Evolutionary conservation across 2,113 vertebrate genomes (phyloP).

Genomic region (Percopsis transmontana): DNA sequence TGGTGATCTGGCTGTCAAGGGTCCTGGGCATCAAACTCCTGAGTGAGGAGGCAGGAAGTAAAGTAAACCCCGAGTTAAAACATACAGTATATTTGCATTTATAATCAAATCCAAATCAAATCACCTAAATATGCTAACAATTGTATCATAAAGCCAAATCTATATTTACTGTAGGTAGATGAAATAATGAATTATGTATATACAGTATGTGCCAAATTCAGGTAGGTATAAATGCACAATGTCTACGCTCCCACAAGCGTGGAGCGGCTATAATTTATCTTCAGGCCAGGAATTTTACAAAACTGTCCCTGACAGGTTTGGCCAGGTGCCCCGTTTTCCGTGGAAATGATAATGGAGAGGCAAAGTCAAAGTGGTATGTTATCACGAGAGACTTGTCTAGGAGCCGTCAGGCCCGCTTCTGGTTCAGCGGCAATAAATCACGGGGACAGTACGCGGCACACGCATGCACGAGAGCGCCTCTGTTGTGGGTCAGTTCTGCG

Average conservation of each 20-base stretch:
- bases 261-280: conserved; percentile 18
- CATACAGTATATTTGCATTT: no score
- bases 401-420: conserved; percentile 40
- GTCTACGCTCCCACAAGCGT: no score
- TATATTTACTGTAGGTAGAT: no score
- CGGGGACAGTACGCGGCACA: conserved; percentile 47
- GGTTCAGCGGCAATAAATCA: conserved; percentile 73
- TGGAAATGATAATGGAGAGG: conserved; percentile 58
- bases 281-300: conserved; percentile 42
- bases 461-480: conserved; percentile 29
- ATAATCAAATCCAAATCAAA: no score
- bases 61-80: background rate
- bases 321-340: conserved; percentile 49
- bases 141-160: no score
- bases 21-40: conserved; percentile 93
- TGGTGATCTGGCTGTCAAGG: conserved; percentile 87
- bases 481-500: conserved; percentile 40
- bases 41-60: conserved; percentile 44
- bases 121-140: no score
- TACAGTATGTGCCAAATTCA: no score
- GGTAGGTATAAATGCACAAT: no score
- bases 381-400: conserved; percentile 64
- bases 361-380: conserved; percentile 45
- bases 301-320: conserved; percentile 26
- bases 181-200: no score